phyloP scores from a whole-genome alignment of 2,888 invertebrate species.

The Hartigia nigra region DNA sequence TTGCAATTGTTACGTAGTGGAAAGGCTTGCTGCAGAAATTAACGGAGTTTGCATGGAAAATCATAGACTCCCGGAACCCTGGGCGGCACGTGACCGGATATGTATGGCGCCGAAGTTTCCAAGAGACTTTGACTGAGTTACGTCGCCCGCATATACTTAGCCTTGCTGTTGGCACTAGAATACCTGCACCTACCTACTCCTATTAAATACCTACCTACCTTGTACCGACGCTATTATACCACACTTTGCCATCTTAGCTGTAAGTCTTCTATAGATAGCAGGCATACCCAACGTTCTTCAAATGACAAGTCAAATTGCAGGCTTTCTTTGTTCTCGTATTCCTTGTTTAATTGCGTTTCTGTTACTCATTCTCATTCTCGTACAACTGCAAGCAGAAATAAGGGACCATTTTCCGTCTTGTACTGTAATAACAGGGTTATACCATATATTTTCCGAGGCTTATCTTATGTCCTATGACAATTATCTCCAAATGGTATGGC shows the following conservation, averaged over 20 bases:
- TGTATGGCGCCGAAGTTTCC: not conserved
- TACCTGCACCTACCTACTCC: not conserved
- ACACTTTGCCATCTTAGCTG: not conserved
- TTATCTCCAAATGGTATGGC: not conserved
- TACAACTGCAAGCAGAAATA: not conserved
- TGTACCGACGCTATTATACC: not conserved
- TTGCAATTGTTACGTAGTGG: not conserved
- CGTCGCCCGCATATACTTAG: not conserved
- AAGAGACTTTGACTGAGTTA: not conserved
- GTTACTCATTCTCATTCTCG: not conserved
- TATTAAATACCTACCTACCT: not conserved
- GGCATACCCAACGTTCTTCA: not conserved
- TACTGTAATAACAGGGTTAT: not conserved
- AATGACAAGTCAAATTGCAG: not conserved
- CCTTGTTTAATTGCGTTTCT: not conserved
- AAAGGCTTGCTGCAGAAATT: not conserved
- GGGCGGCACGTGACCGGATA: constrained; percentile 1
- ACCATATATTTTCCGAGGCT: not conserved
- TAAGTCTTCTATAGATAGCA: not conserved
- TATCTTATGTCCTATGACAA: not conserved
- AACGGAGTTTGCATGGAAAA: not conserved
- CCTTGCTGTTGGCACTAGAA: not conserved
- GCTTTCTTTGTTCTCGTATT: not conserved
- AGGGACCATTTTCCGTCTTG: not conserved
- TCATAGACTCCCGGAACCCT: not conserved